phyloP scores from a whole-genome alignment of 2,888 invertebrate species.

The Branchipolynoe longqiensis region DNA sequence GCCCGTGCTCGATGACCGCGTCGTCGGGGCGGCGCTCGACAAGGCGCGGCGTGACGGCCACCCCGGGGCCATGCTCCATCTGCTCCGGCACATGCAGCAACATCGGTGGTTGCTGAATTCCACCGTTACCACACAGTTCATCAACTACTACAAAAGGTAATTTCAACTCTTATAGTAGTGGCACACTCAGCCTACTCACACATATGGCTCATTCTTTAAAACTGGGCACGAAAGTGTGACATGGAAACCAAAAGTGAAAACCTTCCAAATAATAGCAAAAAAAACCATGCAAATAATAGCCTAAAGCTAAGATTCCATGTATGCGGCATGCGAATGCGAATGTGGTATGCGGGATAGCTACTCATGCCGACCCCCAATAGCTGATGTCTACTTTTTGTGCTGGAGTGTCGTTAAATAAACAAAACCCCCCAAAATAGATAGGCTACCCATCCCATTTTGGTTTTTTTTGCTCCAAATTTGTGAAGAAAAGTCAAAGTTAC shows the following conservation, averaged over 20 bases:
- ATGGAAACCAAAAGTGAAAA: no score
- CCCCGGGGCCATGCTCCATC: background rate
- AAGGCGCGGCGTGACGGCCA: conserved; percentile 1
- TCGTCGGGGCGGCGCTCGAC: background rate
- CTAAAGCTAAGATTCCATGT: background rate
- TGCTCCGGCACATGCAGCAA: background rate
- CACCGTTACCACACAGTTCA: background rate
- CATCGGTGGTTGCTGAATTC: background rate
- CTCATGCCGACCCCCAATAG: no score
- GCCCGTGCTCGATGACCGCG: background rate
- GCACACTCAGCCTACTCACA: background rate
- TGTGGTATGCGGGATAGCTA: no score
- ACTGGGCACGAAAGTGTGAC: no score
- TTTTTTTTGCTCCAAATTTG: no score
- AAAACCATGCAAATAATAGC: background rate
- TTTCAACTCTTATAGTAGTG: background rate
- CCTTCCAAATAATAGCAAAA: no score
- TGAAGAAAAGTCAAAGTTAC: no score
- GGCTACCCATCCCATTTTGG: background rate
- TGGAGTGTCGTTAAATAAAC: no score
- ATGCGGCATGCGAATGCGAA: no score
- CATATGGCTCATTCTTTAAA: no score
- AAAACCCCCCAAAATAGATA: background rate
- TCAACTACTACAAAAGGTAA: background rate
- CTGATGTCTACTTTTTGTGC: no score